These are phyloP conservation scores for Drosophila setifemur DNA, from an alignment of 1,140 invertebrate genomes.

Conservation along the genomic window DNA sequence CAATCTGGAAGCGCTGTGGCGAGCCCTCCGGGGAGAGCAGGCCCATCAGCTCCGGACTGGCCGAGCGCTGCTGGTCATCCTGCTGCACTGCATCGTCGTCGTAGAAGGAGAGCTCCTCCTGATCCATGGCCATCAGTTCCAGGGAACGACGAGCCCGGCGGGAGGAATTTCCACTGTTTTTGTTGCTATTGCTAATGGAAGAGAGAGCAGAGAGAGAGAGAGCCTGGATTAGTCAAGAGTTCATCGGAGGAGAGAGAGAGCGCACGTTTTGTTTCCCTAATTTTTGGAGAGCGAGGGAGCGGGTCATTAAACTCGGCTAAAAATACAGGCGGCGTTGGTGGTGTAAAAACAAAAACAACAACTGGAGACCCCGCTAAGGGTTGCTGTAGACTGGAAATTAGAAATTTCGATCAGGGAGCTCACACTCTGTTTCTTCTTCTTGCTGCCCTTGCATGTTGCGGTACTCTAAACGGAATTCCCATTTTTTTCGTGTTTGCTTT, in stretches of 20 bases:
- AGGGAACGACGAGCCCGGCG: slow-evolving; percentile 58
- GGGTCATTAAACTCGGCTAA: slow-evolving; percentile 79
- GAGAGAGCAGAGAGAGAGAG: slow-evolving; percentile 29
- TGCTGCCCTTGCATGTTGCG: slow-evolving; percentile 11
- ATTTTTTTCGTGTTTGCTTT: slow-evolving; percentile 19
- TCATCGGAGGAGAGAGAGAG: slow-evolving; percentile 11
- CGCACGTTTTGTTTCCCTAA: slow-evolving; percentile 44
- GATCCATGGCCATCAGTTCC: slow-evolving; percentile 64
- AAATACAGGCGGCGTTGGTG: slow-evolving; percentile 67
- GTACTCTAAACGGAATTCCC: slow-evolving; percentile 66
- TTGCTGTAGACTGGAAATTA: slow-evolving; percentile 54
- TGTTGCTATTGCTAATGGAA: slow-evolving; percentile 41
- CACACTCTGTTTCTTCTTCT: slow-evolving; percentile 3
- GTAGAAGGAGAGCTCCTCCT: slow-evolving; percentile 68
- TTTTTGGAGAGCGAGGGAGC: slow-evolving; percentile 15
- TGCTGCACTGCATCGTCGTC: slow-evolving; percentile 63
- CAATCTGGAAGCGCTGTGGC: slow-evolving; percentile 71
- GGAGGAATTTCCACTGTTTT: slow-evolving; percentile 40
- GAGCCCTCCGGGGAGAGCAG: slow-evolving; percentile 75
- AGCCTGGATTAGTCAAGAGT: slow-evolving; percentile 64
- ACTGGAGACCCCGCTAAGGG: slow-evolving; percentile 19
- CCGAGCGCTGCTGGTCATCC: slow-evolving; percentile 33
- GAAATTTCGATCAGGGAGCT: slow-evolving; percentile 20
- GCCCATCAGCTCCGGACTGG: slow-evolving; percentile 67
- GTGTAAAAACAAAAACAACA: slow-evolving; percentile 28